These are phyloP conservation scores for Epizoanthus stellaris DNA, from an alignment of 92 coral and sea anemone species.

Conservation along the genomic window DNA sequence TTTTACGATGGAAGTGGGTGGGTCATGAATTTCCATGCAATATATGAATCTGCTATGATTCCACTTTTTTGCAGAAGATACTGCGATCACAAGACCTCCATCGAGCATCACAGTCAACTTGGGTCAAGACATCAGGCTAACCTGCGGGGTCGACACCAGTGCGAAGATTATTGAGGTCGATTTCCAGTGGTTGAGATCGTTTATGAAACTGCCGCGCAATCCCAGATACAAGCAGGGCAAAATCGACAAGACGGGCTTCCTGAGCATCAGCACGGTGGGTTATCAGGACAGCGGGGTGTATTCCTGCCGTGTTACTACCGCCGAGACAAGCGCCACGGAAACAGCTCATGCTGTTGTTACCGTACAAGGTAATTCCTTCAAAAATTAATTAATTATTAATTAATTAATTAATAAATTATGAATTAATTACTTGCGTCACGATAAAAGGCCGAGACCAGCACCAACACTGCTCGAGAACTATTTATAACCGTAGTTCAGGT, in stretches of 20 bases:
- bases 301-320: conserved; percentile 58
- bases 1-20: too few species aligned
- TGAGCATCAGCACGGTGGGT: conserved; percentile 55
- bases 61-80: conserved; percentile 43
- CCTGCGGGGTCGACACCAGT: conserved; percentile 70
- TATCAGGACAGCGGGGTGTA: conserved; percentile 76
- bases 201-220: conserved; percentile 42
- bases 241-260: conserved; percentile 50
- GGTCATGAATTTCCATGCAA: too few species aligned
- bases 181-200: conserved; percentile 69
- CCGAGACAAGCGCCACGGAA: conserved; percentile 46
- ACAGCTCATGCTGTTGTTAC: conserved; percentile 59
- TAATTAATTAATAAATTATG: not conserved
- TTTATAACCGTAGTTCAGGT: too few species aligned
- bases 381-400: not conserved
- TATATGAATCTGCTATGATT: too few species aligned
- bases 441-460: too few species aligned
- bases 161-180: conserved; percentile 61
- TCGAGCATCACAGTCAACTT: conserved; percentile 40
- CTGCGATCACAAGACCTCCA: conserved; percentile 65
- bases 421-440: not conserved
- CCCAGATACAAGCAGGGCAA: conserved; percentile 56
- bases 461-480: too few species aligned
- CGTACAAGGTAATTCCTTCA: conserved; percentile 69
- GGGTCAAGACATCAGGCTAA: conserved; percentile 61